These are phyloP conservation scores for Pseudopleuronectes americanus DNA, from an alignment of 2,797 vertebrate genomes.

Conservation along the genomic window DNA sequence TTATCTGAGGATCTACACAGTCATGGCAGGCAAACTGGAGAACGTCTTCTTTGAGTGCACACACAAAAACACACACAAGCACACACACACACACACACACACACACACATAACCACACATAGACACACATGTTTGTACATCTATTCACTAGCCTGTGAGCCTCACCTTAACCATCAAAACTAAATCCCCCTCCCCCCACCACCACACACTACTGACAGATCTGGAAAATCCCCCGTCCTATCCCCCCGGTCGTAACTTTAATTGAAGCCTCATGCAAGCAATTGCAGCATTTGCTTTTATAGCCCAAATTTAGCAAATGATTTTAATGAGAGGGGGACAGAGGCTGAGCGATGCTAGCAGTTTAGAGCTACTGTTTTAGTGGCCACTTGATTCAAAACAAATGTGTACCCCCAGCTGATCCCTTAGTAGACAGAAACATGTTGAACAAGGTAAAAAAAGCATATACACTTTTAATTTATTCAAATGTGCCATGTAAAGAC, in stretches of 20 bases:
- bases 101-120: neutral
- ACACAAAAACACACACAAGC: neutral
- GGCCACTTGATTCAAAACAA: constrained; percentile 72
- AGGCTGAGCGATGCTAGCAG: constrained; percentile 52
- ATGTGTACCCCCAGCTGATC: constrained; percentile 60
- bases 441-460: constrained; percentile 5
- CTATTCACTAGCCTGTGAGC: constrained; percentile 13
- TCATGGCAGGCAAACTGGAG: constrained; percentile 13
- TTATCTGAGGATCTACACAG: constrained; percentile 29
- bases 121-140: too few relatives aligned
- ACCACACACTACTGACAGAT: constrained; percentile 24
- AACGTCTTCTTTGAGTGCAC: constrained; percentile 3
- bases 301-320: constrained; percentile 79
- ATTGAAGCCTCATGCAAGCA: constrained; percentile 79
- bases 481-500: neutral
- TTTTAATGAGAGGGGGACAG: constrained; percentile 75
- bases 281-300: constrained; percentile 80
- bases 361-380: constrained; percentile 70
- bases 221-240: constrained; percentile 37
- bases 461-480: constrained; percentile 1
- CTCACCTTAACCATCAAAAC: neutral
- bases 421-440: constrained; percentile 21
- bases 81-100: neutral
- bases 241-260: constrained; percentile 62
- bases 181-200: constrained; percentile 19